phyloP scores from a whole-genome alignment of 2,113 vertebrate species.

The Nematolebias whitei region DNA sequence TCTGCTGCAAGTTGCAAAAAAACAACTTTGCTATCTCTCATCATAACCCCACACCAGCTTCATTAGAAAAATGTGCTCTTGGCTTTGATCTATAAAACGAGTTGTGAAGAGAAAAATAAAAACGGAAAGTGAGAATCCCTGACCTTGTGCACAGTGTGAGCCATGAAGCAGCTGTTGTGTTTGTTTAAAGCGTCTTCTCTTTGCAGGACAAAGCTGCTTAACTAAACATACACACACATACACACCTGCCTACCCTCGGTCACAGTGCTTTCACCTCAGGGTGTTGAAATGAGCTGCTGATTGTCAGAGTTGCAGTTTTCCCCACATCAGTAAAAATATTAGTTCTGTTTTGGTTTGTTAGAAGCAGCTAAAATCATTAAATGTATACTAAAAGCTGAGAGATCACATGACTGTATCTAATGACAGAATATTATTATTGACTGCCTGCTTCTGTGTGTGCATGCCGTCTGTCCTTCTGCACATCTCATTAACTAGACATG shows the following conservation, averaged over 20 bases:
- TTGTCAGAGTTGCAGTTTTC: constrained; percentile 23
- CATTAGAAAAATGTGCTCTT: constrained; percentile 47
- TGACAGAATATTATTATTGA: constrained; percentile 18
- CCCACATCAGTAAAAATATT: constrained; percentile 29
- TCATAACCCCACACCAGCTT: constrained; percentile 33
- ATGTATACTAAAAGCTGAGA: constrained; percentile 1
- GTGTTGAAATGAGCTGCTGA: constrained; percentile 21
- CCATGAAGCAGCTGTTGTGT: background rate
- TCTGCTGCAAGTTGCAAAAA: constrained; percentile 48
- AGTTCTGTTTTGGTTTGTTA: constrained; percentile 30
- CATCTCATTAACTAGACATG: too few relatives aligned
- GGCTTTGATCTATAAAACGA: constrained; percentile 50
- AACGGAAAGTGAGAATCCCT: constrained; percentile 23
- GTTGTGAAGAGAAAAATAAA: constrained; percentile 37
- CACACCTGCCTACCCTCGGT: background rate
- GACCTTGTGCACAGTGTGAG: constrained; percentile 22
- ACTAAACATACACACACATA: background rate
- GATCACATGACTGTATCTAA: constrained; percentile 2
- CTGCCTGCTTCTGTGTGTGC: too few relatives aligned
- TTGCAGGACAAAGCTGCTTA: constrained; percentile 19
- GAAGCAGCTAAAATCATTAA: constrained; percentile 13
- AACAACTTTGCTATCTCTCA: constrained; percentile 16
- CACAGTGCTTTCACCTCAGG: constrained; percentile 13
- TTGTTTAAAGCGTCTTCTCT: constrained; percentile 12
- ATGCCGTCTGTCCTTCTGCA: too few relatives aligned